Evolutionary conservation across 2,888 invertebrate genomes (phyloP), one percentile per base, ranked within the genome.

Genomic region (Ommatoiulus sabulosus): DNA sequence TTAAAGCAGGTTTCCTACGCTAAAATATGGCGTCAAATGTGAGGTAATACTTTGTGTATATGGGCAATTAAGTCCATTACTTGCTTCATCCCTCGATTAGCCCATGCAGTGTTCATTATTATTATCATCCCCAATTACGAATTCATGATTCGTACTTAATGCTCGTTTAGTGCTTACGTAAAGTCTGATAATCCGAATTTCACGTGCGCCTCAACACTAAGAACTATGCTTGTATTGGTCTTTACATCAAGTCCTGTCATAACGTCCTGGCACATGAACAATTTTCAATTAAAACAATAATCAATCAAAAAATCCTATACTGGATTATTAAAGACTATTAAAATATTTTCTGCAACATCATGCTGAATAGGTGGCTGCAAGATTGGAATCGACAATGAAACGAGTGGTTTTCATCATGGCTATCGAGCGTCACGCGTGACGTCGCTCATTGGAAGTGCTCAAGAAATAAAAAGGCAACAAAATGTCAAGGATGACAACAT

Each of bases 401-500:
- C 72, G 6, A 7, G 7, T 6, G 7, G 7, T 72, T 72, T 63
- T 63, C 57, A 63, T 63, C 72, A 72, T 20, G 72, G 72, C 72
- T 72, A 24, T 72, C 72, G 57, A 63, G 17, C 17, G 57, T n/a
- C 57, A 63, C 12, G 3, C 17, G 57, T 72, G 72, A 72, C 72
- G 72, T 72, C 72, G 24, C 72, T 20, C 24, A 7, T 24, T 24
- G 72, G 72, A 72, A 72, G 72, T 72, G 72, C 24, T 24, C 10
- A 24, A 72, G 24, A 20, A 24, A 24, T 8, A 1, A 72, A 72
- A 72, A 72, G 72, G 24, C 20, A 24, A 24, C 72, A 17, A 20
- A 24, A 72, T 72, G 72, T 72, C 72, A 72, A 72, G 72, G 72
- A 72, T 72, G 20, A 72, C 72, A 72, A 72, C 72, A 72, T 72